Percentiles rank a stretch among this genome's conserved stretches.
Evolutionary conservation across 1,140 invertebrate genomes (phyloP).

Genomic region (Muscidifurax raptorellus): DNA sequence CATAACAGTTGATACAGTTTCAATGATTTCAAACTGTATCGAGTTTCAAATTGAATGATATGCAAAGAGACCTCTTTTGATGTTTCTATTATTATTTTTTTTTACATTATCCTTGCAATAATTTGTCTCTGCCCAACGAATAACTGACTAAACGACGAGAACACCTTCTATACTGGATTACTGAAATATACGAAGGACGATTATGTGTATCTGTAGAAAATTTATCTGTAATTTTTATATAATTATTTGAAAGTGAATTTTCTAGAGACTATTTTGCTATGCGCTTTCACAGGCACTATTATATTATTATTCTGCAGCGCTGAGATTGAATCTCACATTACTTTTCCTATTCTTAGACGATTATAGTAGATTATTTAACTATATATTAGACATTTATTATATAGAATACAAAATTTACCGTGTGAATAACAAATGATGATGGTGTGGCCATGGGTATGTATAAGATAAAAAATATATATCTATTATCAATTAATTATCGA

Average conservation of each 20-base stretch:
- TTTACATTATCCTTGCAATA: neutral
- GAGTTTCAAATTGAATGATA: conserved; percentile 44
- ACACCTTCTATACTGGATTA: neutral
- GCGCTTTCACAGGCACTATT: conserved; percentile 4
- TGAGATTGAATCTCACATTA: neutral
- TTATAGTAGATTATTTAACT: conserved; percentile 24
- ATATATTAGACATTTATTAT: neutral
- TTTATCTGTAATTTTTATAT: neutral
- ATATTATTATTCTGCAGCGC: neutral
- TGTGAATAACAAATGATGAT: conserved; percentile 76
- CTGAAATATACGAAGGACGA: conserved; percentile 3
- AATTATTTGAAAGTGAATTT: neutral
- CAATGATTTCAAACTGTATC: conserved; percentile 73
- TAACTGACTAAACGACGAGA: conserved; percentile 32
- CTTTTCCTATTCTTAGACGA: conserved; percentile 2
- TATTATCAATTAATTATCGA: conserved; percentile 9
- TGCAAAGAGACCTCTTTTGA: neutral
- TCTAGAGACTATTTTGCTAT: neutral
- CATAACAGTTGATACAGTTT: conserved; percentile 74
- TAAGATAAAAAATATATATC: conserved; percentile 38
- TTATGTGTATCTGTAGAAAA: neutral
- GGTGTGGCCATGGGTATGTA: conserved; percentile 76
- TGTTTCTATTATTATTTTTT: neutral
- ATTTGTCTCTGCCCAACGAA: conserved; percentile 2
- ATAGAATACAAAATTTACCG: conserved; percentile 56